Evolutionary conservation across 2,888 invertebrate genomes (phyloP).

Genomic region (Netelia virgata): DNA sequence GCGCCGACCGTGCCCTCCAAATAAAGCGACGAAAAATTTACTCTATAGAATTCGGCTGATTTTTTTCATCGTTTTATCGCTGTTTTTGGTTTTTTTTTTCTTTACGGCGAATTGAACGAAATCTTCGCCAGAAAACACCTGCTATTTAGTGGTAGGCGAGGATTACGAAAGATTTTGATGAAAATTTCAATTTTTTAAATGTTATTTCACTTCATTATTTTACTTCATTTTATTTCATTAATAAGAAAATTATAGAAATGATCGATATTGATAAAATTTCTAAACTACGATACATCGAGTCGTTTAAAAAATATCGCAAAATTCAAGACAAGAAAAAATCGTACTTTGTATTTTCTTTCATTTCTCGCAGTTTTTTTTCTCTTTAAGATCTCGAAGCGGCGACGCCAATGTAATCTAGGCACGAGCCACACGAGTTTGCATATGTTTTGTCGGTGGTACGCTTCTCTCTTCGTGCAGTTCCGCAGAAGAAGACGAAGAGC

Average conservation of each 20-base stretch:
- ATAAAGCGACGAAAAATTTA: conserved; percentile 69
- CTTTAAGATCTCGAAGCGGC: conserved; percentile 16
- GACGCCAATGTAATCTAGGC: conserved; percentile 82
- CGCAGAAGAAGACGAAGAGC: neutral
- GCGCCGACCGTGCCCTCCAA: conserved; percentile 77
- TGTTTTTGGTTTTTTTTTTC: neutral
- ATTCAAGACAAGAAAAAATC: neutral
- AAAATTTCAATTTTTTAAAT: neutral
- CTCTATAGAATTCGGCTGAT: neutral
- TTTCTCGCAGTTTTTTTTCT: no score
- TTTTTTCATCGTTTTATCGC: conserved; percentile 7
- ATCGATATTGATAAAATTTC: no score
- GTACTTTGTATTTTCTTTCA: neutral
- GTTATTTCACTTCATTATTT: no score
- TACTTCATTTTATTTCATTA: neutral
- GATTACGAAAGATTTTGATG: neutral
- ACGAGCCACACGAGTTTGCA: conserved; percentile 82
- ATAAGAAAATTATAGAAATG: neutral
- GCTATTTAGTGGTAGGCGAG: conserved; percentile 9
- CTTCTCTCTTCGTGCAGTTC: conserved; percentile 46
- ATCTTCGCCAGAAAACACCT: conserved; percentile 43
- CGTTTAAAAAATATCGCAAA: neutral
- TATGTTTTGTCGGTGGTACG: conserved; percentile 61
- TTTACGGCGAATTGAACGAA: conserved; percentile 13
- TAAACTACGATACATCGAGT: neutral